Evolutionary conservation across 2,797 vertebrate genomes (phyloP), one percentile per base, ranked within the genome.

Genomic region (Tokudaia muenninki): DNA sequence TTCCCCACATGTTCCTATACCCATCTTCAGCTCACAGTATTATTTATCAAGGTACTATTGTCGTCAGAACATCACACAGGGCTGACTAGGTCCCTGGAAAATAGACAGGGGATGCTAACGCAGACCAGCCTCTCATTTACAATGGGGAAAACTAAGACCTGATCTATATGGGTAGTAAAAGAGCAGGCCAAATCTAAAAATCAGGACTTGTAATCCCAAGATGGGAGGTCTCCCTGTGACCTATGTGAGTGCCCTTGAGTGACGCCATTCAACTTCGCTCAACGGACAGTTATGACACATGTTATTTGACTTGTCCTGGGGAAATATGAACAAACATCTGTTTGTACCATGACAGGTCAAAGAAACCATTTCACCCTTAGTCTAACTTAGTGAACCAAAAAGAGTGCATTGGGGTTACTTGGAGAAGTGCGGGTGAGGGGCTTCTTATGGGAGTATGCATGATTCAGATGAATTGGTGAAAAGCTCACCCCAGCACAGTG

Each of bases 1-100:
- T 70, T n/a, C 94, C 72, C 24, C 0, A 2, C 47, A 31, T 50
- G 26, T 17, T 90, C 21, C 86, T 22, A 2, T 44, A 63, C 31
- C 16, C 0, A 0, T 21, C 34, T 13, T 63, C 8, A 41, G 29
- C 19, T 59, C 3, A 2, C 2, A 17, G 72, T 37, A 14, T 29
- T 14, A 6, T 31, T 70, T 26, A 14, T 86, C 83, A 29, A 70
- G 4, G 37, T 50, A 65, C 29, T n/a, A 0, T 17, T 21, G 14
- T 65, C 83, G 82, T 65, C 55, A 74, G 88, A 37, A n/a, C 59
- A 61, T 47, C 57, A 14, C 9, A 7, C 8, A 21, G 21, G 50
- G 41, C 63, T 67, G 41, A 31, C 44, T 41, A 13, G 8, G 9
- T 41, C 55, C 0, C 0, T 59, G 17, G 52, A 11, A 55, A 44